phyloP scores from a whole-genome alignment of 2,113 vertebrate genomes.

The Menidia beryllina region DNA sequence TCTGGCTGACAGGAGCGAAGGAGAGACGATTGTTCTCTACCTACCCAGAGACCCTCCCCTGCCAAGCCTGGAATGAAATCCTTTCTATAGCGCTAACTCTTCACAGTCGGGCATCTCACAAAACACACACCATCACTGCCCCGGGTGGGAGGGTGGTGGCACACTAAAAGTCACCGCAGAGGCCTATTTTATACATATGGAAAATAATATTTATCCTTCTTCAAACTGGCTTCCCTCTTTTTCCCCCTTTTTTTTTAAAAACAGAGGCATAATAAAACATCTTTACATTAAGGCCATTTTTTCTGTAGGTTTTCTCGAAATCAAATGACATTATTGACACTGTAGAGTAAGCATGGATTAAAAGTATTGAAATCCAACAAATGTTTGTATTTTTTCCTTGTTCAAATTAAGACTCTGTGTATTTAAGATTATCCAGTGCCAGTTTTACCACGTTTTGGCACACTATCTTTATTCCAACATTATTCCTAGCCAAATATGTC shows the following conservation, averaged over 20 bases:
- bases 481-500: neutral
- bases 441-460: neutral
- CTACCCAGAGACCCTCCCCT: conserved; percentile 76
- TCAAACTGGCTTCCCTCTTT: neutral
- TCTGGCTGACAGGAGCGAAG: conserved; percentile 76
- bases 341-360: too few species aligned
- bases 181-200: conserved; percentile 46
- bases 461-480: conserved; percentile 12
- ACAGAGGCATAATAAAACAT: too few species aligned
- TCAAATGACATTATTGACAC: neutral
- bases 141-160: conserved; percentile 62
- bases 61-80: conserved; percentile 79
- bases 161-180: conserved; percentile 57
- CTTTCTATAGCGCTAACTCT: conserved; percentile 67
- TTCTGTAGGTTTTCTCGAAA: neutral
- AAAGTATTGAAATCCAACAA: neutral
- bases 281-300: neutral
- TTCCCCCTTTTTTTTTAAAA: too few species aligned
- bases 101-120: conserved; percentile 67
- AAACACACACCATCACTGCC: conserved; percentile 61
- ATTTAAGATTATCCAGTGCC: neutral
- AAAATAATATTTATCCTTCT: neutral
- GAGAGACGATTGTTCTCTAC: conserved; percentile 75
- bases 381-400: neutral
- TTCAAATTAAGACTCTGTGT: neutral